Conservation (phyloP, 2,797 vertebrate species). For the Siniperca scherzeri region DNA sequence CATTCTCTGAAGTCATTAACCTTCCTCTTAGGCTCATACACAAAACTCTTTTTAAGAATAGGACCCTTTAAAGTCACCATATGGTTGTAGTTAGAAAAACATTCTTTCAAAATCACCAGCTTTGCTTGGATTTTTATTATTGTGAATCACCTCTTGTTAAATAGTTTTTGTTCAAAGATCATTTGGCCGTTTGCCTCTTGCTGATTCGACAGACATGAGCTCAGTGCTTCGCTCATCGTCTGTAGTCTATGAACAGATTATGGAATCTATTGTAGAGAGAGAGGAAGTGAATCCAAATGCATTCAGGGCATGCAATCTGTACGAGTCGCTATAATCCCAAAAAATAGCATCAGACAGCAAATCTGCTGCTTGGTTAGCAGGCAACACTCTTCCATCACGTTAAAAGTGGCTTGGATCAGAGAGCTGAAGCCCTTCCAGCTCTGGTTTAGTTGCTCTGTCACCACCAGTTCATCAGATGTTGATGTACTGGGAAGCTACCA, state of each 20-base stretch:
- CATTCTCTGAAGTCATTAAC: slow-evolving; percentile 57
- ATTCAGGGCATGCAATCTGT: slow-evolving; percentile 18
- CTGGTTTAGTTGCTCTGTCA: slow-evolving; percentile 50
- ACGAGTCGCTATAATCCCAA: slow-evolving; percentile 33
- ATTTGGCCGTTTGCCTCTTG: slow-evolving; percentile 47
- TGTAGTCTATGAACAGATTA: slow-evolving; percentile 26
- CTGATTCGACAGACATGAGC: slow-evolving; percentile 47
- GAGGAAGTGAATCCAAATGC: slow-evolving; percentile 49
- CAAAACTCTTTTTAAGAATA: slow-evolving; percentile 8
- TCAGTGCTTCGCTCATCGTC: slow-evolving; percentile 39
- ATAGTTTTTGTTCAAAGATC: slow-evolving; percentile 49
- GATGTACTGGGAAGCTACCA: slow-evolving; percentile 35
- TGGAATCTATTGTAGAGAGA: slow-evolving; percentile 25
- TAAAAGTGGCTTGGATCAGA: slow-evolving; percentile 43
- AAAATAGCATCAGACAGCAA: slow-evolving; percentile 32
- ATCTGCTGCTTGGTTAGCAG: slow-evolving; percentile 27
- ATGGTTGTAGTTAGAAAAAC: slow-evolving; percentile 54
- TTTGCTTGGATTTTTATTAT: slow-evolving; percentile 49
- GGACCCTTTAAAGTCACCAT: slow-evolving; percentile 46
- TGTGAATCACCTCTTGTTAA: slow-evolving; percentile 64
- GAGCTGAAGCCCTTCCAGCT: slow-evolving; percentile 35
- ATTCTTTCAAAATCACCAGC: slow-evolving; percentile 45
- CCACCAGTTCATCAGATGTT: slow-evolving; percentile 42
- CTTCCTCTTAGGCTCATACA: slow-evolving; percentile 38
- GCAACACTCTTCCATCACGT: slow-evolving; percentile 43